These are phyloP conservation scores for Campoplex nolae DNA, from an alignment of 2,888 invertebrate genomes.

Conservation along the genomic window DNA sequence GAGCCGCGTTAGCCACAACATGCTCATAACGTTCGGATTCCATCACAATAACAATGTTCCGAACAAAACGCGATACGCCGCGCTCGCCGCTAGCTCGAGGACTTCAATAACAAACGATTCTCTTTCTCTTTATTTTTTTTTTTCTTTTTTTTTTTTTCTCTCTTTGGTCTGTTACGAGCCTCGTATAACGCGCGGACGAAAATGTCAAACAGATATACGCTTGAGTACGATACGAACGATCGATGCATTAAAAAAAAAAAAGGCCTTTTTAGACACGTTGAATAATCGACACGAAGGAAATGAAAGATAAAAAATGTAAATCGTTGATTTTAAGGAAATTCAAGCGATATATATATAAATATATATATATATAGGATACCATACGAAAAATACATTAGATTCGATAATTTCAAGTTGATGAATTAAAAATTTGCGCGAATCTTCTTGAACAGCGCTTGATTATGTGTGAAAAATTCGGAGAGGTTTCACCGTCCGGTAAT, in stretches of 20 bases:
- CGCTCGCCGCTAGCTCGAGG: not conserved
- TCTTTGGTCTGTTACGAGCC: not conserved
- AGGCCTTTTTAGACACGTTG: not conserved
- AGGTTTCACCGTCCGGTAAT: too few species aligned
- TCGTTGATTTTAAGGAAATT: not conserved
- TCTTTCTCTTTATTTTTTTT: not conserved
- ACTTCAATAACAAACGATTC: slow-evolving; percentile 24
- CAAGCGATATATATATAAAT: too few species aligned
- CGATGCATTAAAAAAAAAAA: slow-evolving; percentile 4
- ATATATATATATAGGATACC: too few species aligned
- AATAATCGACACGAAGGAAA: slow-evolving; percentile 8
- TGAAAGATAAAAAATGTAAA: slow-evolving; percentile 1
- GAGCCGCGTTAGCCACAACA: not conserved
- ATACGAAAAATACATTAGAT: too few species aligned
- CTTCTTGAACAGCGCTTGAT: too few species aligned
- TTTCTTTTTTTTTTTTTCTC: not conserved
- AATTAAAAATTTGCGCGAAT: too few species aligned
- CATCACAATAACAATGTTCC: slow-evolving; percentile 26
- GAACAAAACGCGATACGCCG: slow-evolving; percentile 17
- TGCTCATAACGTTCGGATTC: not conserved
- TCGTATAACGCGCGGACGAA: slow-evolving; percentile 32
- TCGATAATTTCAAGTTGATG: too few species aligned
- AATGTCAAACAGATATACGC: slow-evolving; percentile 41
- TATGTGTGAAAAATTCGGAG: too few species aligned
- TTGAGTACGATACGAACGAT: slow-evolving; percentile 37